Evolutionary conservation across 2,113 vertebrate genomes (phyloP).

Genomic region (Petroica traversi): DNA sequence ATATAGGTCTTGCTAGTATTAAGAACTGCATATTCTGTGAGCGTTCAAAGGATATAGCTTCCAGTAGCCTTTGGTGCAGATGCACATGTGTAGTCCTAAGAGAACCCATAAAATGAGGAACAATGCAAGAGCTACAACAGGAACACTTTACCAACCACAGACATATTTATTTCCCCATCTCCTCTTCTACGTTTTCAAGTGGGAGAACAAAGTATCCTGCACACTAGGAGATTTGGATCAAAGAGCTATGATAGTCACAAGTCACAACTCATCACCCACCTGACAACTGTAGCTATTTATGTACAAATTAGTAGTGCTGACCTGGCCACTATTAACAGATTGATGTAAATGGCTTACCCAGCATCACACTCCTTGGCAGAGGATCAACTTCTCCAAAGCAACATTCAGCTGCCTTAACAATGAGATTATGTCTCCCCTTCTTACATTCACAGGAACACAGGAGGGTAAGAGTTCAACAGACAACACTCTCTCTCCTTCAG

Average conservation of each 20-base stretch:
- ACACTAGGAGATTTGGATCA: neutral
- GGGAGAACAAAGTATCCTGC: neutral
- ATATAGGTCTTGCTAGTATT: neutral
- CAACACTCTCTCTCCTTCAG: conserved; percentile 24
- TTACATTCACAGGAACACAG: neutral
- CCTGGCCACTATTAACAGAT: conserved; percentile 43
- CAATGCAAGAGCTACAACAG: neutral
- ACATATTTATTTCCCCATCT: conserved; percentile 8
- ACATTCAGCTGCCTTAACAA: conserved; percentile 45
- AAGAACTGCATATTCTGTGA: neutral
- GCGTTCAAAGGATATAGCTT: neutral
- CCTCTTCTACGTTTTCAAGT: neutral
- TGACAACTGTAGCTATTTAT: conserved; percentile 54
- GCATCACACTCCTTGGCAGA: conserved; percentile 50
- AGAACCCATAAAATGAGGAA: conserved; percentile 7
- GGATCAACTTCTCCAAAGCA: conserved; percentile 53
- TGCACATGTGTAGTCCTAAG: neutral
- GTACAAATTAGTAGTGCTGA: conserved; percentile 50
- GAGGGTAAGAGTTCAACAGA: conserved; percentile 58
- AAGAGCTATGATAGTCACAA: conserved; percentile 33
- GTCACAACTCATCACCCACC: conserved; percentile 50
- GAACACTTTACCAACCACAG: conserved; percentile 2
- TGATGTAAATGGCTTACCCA: conserved; percentile 52
- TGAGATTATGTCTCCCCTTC: conserved; percentile 55
- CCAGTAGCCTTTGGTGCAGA: neutral